Evolutionary conservation across 2,797 vertebrate genomes (phyloP).

Genomic region (Aulostomus chinensis): DNA sequence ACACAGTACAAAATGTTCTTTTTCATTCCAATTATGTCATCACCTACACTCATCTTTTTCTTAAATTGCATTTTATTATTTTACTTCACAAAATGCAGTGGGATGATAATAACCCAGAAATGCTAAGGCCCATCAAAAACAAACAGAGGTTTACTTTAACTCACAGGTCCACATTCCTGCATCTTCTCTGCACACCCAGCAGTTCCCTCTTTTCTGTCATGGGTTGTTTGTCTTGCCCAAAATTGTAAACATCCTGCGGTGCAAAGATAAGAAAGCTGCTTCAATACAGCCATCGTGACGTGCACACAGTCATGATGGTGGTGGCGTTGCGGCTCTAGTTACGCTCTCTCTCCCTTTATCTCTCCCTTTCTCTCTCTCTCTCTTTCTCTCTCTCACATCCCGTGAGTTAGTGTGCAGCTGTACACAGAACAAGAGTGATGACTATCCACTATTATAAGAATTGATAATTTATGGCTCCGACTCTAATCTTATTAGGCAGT

Average conservation of each 20-base stretch:
- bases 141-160: conserved; percentile 2
- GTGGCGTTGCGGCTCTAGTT: conserved; percentile 8
- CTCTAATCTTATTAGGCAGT: conserved; percentile 40
- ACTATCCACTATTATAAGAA: conserved; percentile 39
- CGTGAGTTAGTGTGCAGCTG: conserved; percentile 38
- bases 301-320: conserved; percentile 8
- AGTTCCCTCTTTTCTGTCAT: not conserved
- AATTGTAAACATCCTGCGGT: conserved; percentile 18
- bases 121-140: not conserved
- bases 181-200: not conserved
- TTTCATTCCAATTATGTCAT: no score
- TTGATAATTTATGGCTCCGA: conserved; percentile 44
- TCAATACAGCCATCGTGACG: conserved; percentile 3
- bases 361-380: not conserved
- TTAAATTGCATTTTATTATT: no score
- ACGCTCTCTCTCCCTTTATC: not conserved
- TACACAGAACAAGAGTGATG: conserved; percentile 20
- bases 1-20: no score
- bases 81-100: no score
- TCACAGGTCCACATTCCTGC: not conserved
- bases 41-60: no score
- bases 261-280: conserved; percentile 46
- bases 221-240: conserved; percentile 19
- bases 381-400: conserved; percentile 16
- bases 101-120: no score